Conservation (phyloP, 1,140 invertebrate genomes). For the Drosophila nigrodunni region DNA sequence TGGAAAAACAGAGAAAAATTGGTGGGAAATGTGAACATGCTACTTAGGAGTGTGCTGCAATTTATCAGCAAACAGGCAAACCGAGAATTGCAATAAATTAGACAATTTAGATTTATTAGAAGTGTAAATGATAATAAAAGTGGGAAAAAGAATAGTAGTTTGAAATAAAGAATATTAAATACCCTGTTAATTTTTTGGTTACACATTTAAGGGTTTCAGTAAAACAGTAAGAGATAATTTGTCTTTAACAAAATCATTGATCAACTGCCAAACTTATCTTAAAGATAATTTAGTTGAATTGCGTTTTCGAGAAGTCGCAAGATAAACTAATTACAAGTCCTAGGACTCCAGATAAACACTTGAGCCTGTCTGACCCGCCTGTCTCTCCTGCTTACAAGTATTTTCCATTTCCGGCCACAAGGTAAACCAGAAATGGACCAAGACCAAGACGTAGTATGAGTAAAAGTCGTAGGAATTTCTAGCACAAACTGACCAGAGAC, state of each 20-base stretch:
- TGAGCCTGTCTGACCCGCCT: conserved; percentile 2
- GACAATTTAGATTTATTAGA: conserved; percentile 36
- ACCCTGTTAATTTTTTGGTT: not conserved
- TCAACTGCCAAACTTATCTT: not conserved
- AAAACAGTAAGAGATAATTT: too few relatives aligned
- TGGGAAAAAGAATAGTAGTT: not conserved
- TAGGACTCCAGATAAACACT: conserved; percentile 58
- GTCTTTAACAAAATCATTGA: not conserved
- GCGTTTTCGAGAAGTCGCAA: not conserved
- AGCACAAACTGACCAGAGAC: conserved; percentile 40
- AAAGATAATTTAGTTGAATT: conserved; percentile 1
- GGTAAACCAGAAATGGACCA: conserved; percentile 27
- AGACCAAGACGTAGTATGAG: conserved; percentile 47
- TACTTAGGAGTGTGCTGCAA: conserved; percentile 46
- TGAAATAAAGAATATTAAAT: not conserved
- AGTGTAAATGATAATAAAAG: conserved; percentile 5
- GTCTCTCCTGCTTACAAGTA: conserved; percentile 39
- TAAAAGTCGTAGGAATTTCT: conserved; percentile 15
- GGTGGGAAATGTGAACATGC: conserved; percentile 41
- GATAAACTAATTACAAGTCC: conserved; percentile 41
- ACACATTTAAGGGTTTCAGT: too few relatives aligned
- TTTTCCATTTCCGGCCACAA: conserved; percentile 70
- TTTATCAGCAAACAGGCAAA: conserved; percentile 30
- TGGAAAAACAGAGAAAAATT: conserved; percentile 17
- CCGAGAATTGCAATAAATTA: conserved; percentile 31